Conservation (phyloP, 1,140 invertebrate species). For the Lasioglossum baleicum region DNA sequence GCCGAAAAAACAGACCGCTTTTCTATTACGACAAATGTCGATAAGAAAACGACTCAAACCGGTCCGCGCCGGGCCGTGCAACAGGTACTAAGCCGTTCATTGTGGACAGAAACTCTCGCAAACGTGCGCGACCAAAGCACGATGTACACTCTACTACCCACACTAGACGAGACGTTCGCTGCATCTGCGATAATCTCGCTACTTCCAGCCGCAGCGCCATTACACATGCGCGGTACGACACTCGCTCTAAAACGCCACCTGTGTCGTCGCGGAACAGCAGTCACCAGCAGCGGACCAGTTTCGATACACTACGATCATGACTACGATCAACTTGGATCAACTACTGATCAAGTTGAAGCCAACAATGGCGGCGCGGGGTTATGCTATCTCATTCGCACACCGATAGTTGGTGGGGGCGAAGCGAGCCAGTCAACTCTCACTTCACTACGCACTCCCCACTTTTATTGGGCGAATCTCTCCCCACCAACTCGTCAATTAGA, state of each 20-base stretch:
- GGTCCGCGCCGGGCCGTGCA: conserved; percentile 41
- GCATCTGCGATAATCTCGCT: conserved; percentile 33
- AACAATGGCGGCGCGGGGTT: too few species aligned
- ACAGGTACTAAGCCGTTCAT: conserved; percentile 55
- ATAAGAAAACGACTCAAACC: not conserved
- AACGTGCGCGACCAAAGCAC: conserved; percentile 37
- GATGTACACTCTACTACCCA: conserved; percentile 19
- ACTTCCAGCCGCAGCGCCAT: conserved; percentile 13
- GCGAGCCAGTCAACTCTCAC: too few species aligned
- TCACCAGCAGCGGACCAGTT: too few species aligned
- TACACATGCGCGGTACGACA: conserved; percentile 14
- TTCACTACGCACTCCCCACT: too few species aligned
- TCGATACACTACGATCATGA: too few species aligned
- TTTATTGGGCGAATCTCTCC: too few species aligned
- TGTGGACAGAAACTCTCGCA: conserved; percentile 19
- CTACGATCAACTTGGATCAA: too few species aligned
- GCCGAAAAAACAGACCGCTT: not conserved
- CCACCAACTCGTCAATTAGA: too few species aligned
- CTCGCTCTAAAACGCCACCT: not conserved
- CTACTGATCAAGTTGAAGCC: too few species aligned
- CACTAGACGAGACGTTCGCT: conserved; percentile 34
- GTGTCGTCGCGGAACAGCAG: not conserved
- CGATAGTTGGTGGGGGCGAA: too few species aligned
- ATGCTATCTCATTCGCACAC: too few species aligned
- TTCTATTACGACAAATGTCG: conserved; percentile 34